Evolutionary conservation across 2,888 invertebrate genomes (phyloP).

Genomic region (Pseudanteris insignis): DNA sequence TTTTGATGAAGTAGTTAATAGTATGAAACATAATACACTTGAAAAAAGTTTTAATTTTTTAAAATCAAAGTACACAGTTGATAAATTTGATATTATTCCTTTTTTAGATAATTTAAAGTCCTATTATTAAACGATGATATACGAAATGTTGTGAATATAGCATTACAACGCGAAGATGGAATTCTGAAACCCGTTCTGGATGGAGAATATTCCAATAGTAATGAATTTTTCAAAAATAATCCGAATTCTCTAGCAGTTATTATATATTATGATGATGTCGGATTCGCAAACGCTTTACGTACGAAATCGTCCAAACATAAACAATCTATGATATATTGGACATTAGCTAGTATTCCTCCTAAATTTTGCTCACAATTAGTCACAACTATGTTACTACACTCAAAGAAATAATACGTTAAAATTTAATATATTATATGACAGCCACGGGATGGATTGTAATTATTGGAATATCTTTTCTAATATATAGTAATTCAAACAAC

Average conservation of each 20-base stretch:
- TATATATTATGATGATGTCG: constrained; percentile 1
- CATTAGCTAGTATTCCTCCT: not conserved
- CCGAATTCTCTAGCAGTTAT: not conserved
- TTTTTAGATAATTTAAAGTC: not conserved
- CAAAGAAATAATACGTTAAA: too few relatives aligned
- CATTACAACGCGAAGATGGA: not conserved
- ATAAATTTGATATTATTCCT: too few relatives aligned
- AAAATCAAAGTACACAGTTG: too few relatives aligned
- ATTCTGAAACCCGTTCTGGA: not conserved
- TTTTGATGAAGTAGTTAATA: too few relatives aligned
- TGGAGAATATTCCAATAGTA: not conserved
- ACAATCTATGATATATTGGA: not conserved
- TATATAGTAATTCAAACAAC: too few relatives aligned
- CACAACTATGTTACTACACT: not conserved
- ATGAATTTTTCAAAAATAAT: not conserved
- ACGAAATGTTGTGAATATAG: not conserved
- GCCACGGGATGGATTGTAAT: too few relatives aligned
- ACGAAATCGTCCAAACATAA: not conserved
- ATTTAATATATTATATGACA: too few relatives aligned
- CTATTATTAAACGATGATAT: not conserved
- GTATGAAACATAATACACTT: too few relatives aligned
- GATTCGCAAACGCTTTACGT: not conserved
- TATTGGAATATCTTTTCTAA: too few relatives aligned
- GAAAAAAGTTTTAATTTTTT: too few relatives aligned
- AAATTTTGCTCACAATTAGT: not conserved